These are phyloP conservation scores for Synodontis membranacea DNA, from an alignment of 2,113 vertebrate genomes.

Conservation along the genomic window DNA sequence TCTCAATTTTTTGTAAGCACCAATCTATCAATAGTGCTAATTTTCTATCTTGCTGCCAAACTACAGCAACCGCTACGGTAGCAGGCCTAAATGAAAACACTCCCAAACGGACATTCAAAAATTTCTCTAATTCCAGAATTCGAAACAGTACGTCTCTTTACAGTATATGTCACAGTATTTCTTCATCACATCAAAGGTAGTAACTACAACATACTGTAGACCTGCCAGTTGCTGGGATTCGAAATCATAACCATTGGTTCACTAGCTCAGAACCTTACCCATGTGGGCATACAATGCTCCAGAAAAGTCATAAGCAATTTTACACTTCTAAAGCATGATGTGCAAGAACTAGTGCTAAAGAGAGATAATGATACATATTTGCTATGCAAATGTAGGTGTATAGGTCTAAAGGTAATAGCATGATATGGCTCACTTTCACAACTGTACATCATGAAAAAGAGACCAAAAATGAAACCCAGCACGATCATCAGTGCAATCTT, in stretches of 20 bases:
- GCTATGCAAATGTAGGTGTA: not conserved
- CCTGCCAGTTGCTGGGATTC: not conserved
- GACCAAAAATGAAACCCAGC: not conserved
- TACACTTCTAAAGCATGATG: not conserved
- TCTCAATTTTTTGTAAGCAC: not conserved
- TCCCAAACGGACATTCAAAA: not conserved
- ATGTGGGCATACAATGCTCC: not conserved
- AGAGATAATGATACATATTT: not conserved
- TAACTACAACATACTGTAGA: not conserved
- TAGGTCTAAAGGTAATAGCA: not conserved
- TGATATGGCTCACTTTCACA: not conserved
- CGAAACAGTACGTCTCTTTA: not conserved
- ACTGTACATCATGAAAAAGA: not conserved
- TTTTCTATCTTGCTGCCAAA: not conserved
- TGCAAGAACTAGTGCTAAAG: not conserved
- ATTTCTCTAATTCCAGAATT: not conserved
- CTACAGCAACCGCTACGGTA: not conserved
- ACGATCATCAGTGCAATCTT: not conserved
- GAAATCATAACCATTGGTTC: not conserved
- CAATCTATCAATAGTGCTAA: not conserved
- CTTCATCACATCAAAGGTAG: not conserved
- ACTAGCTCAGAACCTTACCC: not conserved
- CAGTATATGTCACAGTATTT: not conserved
- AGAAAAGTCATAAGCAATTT: not conserved
- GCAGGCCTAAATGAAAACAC: not conserved